Evolutionary conservation across 53 echinoderm and acorn worm species (phyloP).

Genomic region (Mesocentrotus franciscanus): DNA sequence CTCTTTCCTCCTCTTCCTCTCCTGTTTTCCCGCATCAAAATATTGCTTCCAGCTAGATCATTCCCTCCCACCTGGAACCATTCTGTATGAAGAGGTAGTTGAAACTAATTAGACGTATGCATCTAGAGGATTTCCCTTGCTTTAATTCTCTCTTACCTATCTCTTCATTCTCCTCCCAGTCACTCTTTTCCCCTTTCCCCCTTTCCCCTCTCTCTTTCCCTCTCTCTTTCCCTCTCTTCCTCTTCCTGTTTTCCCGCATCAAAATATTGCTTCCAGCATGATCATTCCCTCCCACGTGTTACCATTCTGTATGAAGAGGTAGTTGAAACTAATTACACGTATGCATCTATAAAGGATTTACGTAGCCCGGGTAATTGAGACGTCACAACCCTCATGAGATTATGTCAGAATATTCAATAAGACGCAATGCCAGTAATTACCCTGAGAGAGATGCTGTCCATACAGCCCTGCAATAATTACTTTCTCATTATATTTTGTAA

Average conservation of each 20-base stretch:
- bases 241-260: background rate
- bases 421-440: background rate
- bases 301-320: background rate
- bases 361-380: constrained; percentile 33
- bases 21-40: background rate
- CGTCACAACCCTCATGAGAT: constrained; percentile 18
- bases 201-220: no score
- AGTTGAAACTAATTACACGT: constrained; percentile 9
- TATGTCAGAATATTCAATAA: background rate
- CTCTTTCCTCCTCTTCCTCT: background rate
- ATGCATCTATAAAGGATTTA: background rate
- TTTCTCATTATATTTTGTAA: background rate
- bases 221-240: background rate
- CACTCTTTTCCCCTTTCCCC: background rate
- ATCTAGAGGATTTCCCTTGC: no score
- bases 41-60: background rate
- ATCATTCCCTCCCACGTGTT: no score
- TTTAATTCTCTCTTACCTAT: background rate
- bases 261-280: background rate
- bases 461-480: background rate
- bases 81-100: background rate
- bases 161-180: no score
- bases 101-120: constrained; percentile 18
- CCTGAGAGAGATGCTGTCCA: background rate
- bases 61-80: background rate